Evolutionary conservation across 2,113 vertebrate genomes (phyloP), one percentile per base, ranked within the genome.

Genomic region (Heloderma charlesbogerti): DNA sequence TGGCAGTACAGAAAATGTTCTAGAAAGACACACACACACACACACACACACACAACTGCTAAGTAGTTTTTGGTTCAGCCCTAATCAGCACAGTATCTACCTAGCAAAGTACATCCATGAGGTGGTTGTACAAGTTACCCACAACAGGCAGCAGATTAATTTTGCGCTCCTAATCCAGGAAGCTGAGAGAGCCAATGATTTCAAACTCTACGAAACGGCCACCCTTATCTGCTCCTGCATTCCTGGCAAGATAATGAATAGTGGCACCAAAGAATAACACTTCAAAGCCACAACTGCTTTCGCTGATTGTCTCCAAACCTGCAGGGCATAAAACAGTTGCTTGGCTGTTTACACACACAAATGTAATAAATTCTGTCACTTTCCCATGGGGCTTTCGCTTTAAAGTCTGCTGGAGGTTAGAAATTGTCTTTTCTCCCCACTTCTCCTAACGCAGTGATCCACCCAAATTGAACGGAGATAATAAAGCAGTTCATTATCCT

Each of bases 151-250:
- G 88, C 25, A 37, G 69, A 92, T 92, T 90, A 94, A 96, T 94
- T 93, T 90, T 79, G 7, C 0, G 31, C 22, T 86, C 4, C 1
- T 57, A 60, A 77, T 83, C 72, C 79, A 54, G 84, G 67, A 2
- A 79, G 34, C 67, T 63, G 13, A 88, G 54, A 67, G 0, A 9
- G 89, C 45, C 90, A 77, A 79, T 94, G 94, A 94, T 92, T 87
- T 75, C 80, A 45, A 85, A 84, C 93, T 78, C 92, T 79, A 83
- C 0, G 69, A 85, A 91, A 72, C 57, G 72, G 75, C 92, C 57
- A 79, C 77, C 93, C 93, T 94, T 95, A 95, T 95, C 95, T 95
- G 89, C 89, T 87, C 80, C 92, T 54, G 83, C 63, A 90, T 82
- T 87, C 57, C 51, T 75, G 87, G 93, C 91, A 27, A 74, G 66